phyloP scores from a whole-genome alignment of 2,888 invertebrate species.

The Tholera decimalis region DNA sequence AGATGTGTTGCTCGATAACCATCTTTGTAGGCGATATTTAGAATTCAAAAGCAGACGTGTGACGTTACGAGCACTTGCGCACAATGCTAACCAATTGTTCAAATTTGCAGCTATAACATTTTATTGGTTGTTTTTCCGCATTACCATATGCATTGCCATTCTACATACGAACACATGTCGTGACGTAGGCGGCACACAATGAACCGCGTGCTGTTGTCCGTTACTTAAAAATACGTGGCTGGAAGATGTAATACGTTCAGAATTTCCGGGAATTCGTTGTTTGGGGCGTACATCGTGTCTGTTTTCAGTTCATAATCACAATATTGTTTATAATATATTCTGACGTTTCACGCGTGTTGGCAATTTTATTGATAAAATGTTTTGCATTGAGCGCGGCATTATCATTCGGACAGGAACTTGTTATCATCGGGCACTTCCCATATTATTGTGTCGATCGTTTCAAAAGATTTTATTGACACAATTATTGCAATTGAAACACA shows the following conservation, averaged over 20 bases:
- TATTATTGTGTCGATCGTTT: conserved; percentile 55
- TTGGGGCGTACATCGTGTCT: conserved; percentile 70
- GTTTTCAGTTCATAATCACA: conserved; percentile 53
- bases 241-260: conserved; percentile 49
- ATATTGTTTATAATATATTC: conserved; percentile 43
- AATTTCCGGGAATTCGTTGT: conserved; percentile 68
- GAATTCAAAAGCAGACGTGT: conserved; percentile 39
- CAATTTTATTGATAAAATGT: conserved; percentile 64
- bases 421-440: conserved; percentile 73
- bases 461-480: conserved; percentile 36
- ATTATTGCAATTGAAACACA: conserved; percentile 19
- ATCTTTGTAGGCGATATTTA: conserved; percentile 35
- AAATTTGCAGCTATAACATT: conserved; percentile 46
- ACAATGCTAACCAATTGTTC: conserved; percentile 50
- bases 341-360: conserved; percentile 51
- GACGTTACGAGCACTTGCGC: conserved; percentile 28
- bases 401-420: conserved; percentile 75
- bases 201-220: conserved; percentile 40
- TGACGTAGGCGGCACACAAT: conserved; percentile 52
- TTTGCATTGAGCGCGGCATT: conserved; percentile 65
- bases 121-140: conserved; percentile 54
- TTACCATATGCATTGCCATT: conserved; percentile 52
- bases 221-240: conserved; percentile 57
- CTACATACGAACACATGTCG: conserved; percentile 53
- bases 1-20: conserved; percentile 25